Evolutionary conservation across 2,888 invertebrate genomes (phyloP), one percentile per base, ranked within the genome.

Genomic region (Crossocerus cetratus): DNA sequence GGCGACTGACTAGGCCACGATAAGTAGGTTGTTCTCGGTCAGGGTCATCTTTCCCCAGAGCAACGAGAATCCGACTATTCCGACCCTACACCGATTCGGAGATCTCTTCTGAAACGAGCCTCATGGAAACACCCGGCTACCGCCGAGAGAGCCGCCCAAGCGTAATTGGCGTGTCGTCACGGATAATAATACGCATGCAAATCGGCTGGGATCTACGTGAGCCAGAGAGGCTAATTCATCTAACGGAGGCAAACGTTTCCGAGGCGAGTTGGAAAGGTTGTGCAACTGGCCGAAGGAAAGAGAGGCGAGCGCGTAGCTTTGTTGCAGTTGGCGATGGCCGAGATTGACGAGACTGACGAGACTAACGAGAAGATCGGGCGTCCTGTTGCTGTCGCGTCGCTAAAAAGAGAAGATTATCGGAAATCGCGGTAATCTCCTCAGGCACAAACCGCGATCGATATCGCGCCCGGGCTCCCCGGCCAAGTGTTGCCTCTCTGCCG

Each of bases 1-100:
- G 77, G 74, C 77, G 54, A 74, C 72, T 79, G 74, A 65, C 68
- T 62, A 66, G 71, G 73, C 63, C 55, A 65, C 49, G 44, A 14
- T 76, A 83, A 85, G 83, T 82, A 84, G 84, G 81, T 84, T 84
- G 81, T 75, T 58, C 71, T 78, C 83, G 82, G 84, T 84, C 84
- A 85, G 79, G 84, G 83, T 82, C 80, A 78, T 69, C 76, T 79
- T 82, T 82, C 82, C 78, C 76, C 78, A 64, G 74, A 68, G 57
- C 68, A 65, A 59, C 60, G 57, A 66, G 60, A 71, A 65, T 71
- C 65, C 49, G 20, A 20, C 21, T 42, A 71, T 62, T 71, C 65
- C 49, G 20, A 20, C 21, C 44, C 67, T 49, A 53, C 49, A n/a
- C n/a, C 45, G 21, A 49, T 14, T n/a, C 4, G 5, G 16, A 32